These are phyloP conservation scores for Heteromurus nitidus DNA, from an alignment of 2,888 invertebrate genomes.

Conservation along the genomic window DNA sequence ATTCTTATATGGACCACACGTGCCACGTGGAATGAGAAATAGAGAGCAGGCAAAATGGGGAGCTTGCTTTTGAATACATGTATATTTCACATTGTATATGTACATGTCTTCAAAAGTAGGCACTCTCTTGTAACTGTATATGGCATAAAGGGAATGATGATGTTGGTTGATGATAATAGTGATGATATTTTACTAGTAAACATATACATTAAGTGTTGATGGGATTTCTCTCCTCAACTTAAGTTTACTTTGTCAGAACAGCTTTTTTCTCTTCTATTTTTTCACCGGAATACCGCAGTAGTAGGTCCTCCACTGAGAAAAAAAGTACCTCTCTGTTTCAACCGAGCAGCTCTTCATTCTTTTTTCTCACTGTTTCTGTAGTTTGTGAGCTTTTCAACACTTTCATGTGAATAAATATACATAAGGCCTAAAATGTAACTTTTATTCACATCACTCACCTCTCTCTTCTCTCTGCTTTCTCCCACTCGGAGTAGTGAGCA, in stretches of 20 bases:
- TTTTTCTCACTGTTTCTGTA: neutral
- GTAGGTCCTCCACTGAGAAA: slow-evolving; percentile 1
- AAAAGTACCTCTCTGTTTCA: neutral
- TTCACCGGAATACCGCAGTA: slow-evolving; percentile 11
- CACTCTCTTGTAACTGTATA: too few species aligned
- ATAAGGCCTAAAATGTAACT: neutral
- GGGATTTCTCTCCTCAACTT: slow-evolving; percentile 5
- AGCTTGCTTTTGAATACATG: neutral
- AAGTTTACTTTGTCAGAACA: slow-evolving; percentile 11
- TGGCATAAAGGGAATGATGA: slow-evolving; percentile 13
- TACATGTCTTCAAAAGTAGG: too few species aligned
- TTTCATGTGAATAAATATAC: neutral
- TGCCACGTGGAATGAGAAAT: neutral
- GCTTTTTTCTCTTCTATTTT: slow-evolving; percentile 8
- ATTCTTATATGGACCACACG: neutral
- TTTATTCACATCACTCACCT: slow-evolving; percentile 12
- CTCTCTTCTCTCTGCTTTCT: too few species aligned
- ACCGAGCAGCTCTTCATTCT: neutral
- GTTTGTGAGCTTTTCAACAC: slow-evolving; percentile 5
- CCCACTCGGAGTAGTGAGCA: too few species aligned
- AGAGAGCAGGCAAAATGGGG: neutral
- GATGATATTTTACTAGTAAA: slow-evolving; percentile 3
- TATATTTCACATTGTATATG: too few species aligned
- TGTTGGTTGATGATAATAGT: slow-evolving; percentile 24
- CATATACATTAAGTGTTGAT: too few species aligned